These are phyloP conservation scores for Spilosoma lubricipeda DNA, from an alignment of 2,888 invertebrate genomes.

Conservation along the genomic window DNA sequence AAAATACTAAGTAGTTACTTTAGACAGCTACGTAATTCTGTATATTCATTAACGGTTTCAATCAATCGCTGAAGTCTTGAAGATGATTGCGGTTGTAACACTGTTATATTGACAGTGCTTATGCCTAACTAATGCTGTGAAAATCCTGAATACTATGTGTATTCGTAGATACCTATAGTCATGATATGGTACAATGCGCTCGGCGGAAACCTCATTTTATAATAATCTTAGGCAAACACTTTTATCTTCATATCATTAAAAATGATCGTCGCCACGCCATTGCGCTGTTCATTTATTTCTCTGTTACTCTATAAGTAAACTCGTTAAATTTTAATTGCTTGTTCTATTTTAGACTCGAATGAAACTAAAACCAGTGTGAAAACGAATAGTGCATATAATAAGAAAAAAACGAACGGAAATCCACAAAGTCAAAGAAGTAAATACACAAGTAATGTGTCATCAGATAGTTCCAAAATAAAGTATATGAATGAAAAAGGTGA, in stretches of 20 bases:
- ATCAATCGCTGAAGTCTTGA: too few species aligned
- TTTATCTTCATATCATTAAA: constrained; percentile 19
- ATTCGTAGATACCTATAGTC: neutral
- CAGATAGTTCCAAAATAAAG: constrained; percentile 54
- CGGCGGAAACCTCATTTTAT: constrained; percentile 12
- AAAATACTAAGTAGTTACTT: too few species aligned
- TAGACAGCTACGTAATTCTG: too few species aligned
- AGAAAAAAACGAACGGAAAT: constrained; percentile 51
- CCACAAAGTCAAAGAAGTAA: constrained; percentile 55
- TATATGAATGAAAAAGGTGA: constrained; percentile 60
- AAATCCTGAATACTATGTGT: neutral
- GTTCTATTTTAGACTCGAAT: constrained; percentile 58
- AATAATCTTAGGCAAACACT: constrained; percentile 24
- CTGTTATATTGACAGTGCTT: neutral
- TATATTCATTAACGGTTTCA: too few species aligned
- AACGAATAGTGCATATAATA: constrained; percentile 53
- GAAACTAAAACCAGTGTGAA: constrained; percentile 64
- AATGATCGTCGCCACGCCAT: neutral
- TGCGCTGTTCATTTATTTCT: neutral
- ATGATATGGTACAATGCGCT: neutral
- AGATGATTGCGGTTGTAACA: too few species aligned
- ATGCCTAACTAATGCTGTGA: neutral
- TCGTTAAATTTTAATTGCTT: neutral
- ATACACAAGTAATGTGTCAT: constrained; percentile 42
- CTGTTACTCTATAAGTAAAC: neutral